These are phyloP conservation scores for Zelleria hepariella DNA, from an alignment of 2,888 invertebrate species.

Conservation along the genomic window DNA sequence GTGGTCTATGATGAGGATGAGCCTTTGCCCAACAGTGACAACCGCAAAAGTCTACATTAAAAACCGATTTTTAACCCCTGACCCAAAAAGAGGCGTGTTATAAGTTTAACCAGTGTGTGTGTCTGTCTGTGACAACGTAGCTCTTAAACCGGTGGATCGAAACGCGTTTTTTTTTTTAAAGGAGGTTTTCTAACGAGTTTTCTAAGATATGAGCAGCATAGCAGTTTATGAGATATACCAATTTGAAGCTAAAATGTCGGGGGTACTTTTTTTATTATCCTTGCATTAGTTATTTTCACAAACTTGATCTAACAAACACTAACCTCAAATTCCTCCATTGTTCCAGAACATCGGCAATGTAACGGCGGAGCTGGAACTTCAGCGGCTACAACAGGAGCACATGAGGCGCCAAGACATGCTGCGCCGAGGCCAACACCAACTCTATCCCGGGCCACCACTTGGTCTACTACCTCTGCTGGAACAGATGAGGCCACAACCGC, in stretches of 20 bases:
- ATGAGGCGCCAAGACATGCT: slow-evolving; percentile 71
- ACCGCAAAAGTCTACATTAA: too few relatives aligned
- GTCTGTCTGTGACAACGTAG: too few relatives aligned
- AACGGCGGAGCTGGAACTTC: slow-evolving; percentile 75
- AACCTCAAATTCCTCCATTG: slow-evolving; percentile 14
- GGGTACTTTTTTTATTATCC: background rate
- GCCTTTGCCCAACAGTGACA: too few relatives aligned
- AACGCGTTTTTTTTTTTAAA: too few relatives aligned
- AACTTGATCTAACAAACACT: background rate
- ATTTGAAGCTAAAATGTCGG: too few relatives aligned
- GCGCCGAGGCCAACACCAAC: slow-evolving; percentile 53
- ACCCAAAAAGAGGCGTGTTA: too few relatives aligned
- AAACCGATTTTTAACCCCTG: too few relatives aligned
- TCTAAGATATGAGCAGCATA: too few relatives aligned
- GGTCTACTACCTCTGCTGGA: slow-evolving; percentile 81
- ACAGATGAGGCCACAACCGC: slow-evolving; percentile 68
- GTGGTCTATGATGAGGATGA: too few relatives aligned
- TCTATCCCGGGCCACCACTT: slow-evolving; percentile 74
- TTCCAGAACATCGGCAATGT: slow-evolving; percentile 61
- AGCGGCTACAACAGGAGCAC: slow-evolving; percentile 77
- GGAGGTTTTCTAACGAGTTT: too few relatives aligned
- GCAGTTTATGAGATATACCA: background rate
- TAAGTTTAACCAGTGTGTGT: too few relatives aligned
- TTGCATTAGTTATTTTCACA: background rate
- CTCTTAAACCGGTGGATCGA: too few relatives aligned